Conservation (phyloP, 2,113 vertebrate species). For the Catharus bicknelli region DNA sequence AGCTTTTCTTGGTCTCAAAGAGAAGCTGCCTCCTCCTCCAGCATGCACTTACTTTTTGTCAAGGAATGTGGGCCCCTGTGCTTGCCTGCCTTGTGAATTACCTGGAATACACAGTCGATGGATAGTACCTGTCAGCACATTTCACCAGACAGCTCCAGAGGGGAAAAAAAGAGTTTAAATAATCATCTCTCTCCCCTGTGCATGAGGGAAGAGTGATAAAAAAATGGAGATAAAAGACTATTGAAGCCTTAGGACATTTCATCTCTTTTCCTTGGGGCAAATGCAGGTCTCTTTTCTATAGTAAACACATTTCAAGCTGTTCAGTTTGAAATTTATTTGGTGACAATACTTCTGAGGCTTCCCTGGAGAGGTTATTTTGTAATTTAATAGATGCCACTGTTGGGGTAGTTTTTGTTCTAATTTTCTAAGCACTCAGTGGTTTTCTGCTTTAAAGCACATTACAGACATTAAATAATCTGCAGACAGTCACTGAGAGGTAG, state of each 20-base stretch:
- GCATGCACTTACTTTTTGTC: neutral
- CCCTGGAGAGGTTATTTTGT: constrained; percentile 38
- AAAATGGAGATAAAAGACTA: constrained; percentile 40
- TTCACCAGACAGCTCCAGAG: constrained; percentile 29
- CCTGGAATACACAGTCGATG: neutral
- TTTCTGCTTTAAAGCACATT: constrained; percentile 46
- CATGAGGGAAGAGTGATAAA: constrained; percentile 11
- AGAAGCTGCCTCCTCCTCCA: neutral
- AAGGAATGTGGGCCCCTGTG: neutral
- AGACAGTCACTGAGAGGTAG: constrained; percentile 10
- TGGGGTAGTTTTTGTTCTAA: constrained; percentile 18
- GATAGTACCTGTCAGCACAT: constrained; percentile 45
- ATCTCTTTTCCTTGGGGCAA: constrained; percentile 41
- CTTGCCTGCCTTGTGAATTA: constrained; percentile 25
- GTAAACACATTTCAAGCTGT: constrained; percentile 46
- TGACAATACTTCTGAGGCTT: constrained; percentile 42
- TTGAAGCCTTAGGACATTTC: constrained; percentile 49
- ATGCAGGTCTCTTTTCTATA: constrained; percentile 31
- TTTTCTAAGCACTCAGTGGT: constrained; percentile 23
- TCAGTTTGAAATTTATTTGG: constrained; percentile 53
- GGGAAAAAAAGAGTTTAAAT: constrained; percentile 31
- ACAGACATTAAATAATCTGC: constrained; percentile 32
- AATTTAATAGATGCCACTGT: constrained; percentile 41
- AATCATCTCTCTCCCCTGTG: constrained; percentile 30
- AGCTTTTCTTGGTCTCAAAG: constrained; percentile 10